These are phyloP conservation scores for Neolamprologus cancellatus DNA, from an alignment of 2,113 vertebrate genomes.

Conservation along the genomic window DNA sequence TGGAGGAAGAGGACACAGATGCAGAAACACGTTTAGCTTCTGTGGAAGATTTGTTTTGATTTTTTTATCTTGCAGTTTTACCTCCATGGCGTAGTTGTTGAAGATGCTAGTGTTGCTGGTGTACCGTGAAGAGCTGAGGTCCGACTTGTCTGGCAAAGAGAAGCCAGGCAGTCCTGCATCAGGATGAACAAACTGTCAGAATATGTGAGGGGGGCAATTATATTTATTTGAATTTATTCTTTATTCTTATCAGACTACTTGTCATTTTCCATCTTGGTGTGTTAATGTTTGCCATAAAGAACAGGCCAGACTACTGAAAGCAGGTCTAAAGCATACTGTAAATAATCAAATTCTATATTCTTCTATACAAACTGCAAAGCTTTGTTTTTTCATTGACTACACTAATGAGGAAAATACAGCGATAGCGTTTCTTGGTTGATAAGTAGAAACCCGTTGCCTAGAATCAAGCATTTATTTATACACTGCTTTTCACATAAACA, in stretches of 20 bases:
- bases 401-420: background rate
- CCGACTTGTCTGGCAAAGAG: conserved; percentile 71
- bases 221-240: background rate
- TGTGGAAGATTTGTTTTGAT: background rate
- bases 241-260: background rate
- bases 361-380: background rate
- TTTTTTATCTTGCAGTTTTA: conserved; percentile 37
- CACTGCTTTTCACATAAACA: background rate
- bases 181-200: background rate
- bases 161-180: conserved; percentile 66
- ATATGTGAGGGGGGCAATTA: background rate
- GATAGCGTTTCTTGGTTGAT: background rate
- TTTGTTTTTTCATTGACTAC: background rate
- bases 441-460: background rate
- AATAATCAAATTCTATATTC: background rate
- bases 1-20: conserved; percentile 26
- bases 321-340: background rate
- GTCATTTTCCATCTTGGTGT: background rate
- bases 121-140: conserved; percentile 80
- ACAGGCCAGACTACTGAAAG: background rate
- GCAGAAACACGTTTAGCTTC: background rate
- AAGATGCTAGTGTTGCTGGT: conserved; percentile 86
- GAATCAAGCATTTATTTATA: background rate
- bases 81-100: conserved; percentile 95
- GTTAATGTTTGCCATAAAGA: background rate